A percentile compares a stretch with the other conserved stretches of the same genome.
Evolutionary conservation across 2,888 invertebrate genomes (phyloP).

Genomic region (Andrena chrysosceles): DNA sequence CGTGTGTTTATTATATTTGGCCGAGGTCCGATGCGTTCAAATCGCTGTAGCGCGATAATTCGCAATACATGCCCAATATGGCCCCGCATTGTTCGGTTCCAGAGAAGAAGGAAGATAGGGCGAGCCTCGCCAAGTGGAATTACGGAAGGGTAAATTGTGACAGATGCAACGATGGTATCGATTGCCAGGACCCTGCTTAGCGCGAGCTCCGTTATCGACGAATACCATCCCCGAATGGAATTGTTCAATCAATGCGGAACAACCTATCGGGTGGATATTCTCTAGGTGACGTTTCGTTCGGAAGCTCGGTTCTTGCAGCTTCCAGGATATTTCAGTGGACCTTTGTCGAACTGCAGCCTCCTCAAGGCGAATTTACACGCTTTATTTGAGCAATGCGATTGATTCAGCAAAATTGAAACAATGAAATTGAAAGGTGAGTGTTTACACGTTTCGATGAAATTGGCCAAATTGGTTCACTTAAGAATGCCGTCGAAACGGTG

Average conservation of each 20-base stretch:
- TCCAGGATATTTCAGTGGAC: no score
- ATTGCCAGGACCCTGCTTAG: conserved; percentile 66
- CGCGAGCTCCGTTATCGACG: conserved; percentile 41
- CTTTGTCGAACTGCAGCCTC: no score
- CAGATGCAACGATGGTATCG: conserved; percentile 77
- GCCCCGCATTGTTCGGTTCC: conserved; percentile 64
- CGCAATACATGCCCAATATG: conserved; percentile 72
- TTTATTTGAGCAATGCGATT: no score
- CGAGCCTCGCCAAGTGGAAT: conserved; percentile 55
- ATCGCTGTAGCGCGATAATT: conserved; percentile 76
- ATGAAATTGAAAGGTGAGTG: no score
- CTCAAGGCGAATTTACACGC: no score
- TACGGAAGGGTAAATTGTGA: conserved; percentile 78
- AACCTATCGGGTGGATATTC: background rate
- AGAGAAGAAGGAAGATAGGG: conserved; percentile 23
- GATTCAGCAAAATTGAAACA: no score
- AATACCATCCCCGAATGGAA: conserved; percentile 34
- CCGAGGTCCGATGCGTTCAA: conserved; percentile 59
- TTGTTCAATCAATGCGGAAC: conserved; percentile 31
- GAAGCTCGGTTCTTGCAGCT: no score
- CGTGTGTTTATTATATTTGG: conserved; percentile 75
- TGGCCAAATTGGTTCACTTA: no score
- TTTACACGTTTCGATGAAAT: no score
- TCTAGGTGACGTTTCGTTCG: no score
- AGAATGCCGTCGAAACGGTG: no score